Conservation (phyloP, 2,113 vertebrate species). For the Sorex fumeus region DNA sequence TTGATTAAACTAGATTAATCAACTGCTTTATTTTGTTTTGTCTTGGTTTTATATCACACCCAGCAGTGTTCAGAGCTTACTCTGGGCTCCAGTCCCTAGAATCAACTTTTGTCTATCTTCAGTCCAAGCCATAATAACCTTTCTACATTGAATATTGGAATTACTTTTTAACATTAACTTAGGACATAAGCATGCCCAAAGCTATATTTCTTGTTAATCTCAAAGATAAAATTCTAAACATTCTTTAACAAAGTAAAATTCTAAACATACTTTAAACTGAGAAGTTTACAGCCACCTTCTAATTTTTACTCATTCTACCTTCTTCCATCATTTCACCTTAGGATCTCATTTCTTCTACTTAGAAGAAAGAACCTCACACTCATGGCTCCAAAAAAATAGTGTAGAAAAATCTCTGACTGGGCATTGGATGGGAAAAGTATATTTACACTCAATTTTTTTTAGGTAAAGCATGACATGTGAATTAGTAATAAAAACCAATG, state of each 20-base stretch:
- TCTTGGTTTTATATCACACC: too few relatives aligned
- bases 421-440: too few relatives aligned
- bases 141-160: constrained; percentile 20
- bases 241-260: constrained; percentile 39
- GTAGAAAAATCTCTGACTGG: background rate
- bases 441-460: too few relatives aligned
- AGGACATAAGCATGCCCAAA: background rate
- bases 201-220: constrained; percentile 15
- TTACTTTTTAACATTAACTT: constrained; percentile 19
- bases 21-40: constrained; percentile 3
- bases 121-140: constrained; percentile 9
- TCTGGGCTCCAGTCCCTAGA: background rate
- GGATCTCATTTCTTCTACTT: background rate
- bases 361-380: background rate
- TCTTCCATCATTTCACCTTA: too few relatives aligned
- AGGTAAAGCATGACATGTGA: too few relatives aligned
- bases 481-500: too few relatives aligned
- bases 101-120: constrained; percentile 27
- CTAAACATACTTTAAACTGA: background rate
- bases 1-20: background rate
- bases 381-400: background rate
- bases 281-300: background rate
- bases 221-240: constrained; percentile 41
- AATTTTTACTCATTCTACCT: background rate
- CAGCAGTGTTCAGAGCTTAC: too few relatives aligned